phyloP scores from a whole-genome alignment of 1,140 invertebrate species.

The Procambarus clarkii region DNA sequence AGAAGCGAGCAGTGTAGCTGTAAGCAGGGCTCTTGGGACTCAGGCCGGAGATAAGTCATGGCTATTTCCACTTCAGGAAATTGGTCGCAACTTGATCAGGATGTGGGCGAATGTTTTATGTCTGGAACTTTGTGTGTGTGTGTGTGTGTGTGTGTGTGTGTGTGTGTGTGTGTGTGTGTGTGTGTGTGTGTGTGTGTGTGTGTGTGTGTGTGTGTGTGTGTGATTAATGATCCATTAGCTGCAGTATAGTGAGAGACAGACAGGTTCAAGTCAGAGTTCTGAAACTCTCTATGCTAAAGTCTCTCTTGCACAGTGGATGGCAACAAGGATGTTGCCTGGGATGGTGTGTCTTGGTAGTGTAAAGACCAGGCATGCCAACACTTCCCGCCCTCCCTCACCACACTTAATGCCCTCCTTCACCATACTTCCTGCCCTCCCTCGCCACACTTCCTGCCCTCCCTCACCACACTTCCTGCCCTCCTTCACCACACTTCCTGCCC shows the following conservation, averaged over 20 bases:
- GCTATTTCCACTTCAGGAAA: background rate
- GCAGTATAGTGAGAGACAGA: no score
- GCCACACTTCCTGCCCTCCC: background rate
- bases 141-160: background rate
- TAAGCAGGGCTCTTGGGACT: no score
- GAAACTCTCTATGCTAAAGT: no score
- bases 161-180: conserved; percentile 21
- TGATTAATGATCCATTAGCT: no score
- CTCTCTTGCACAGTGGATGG: no score
- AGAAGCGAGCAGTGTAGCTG: no score
- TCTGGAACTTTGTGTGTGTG: background rate
- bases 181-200: background rate
- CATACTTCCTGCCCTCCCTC: background rate
- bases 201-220: conserved; percentile 4
- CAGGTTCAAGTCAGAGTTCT: no score
- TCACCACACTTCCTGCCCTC: background rate
- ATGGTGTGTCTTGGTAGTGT: no score
- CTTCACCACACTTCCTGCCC: background rate
- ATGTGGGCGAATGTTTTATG: background rate
- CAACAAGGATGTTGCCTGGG: no score
- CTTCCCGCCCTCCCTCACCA: no score
- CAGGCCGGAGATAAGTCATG: background rate
- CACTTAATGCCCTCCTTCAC: no score
- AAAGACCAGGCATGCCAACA: no score
- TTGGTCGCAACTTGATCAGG: background rate